Evolutionary conservation across 2,797 vertebrate species (phyloP), one percentile per base, ranked within the genome.

Genomic region (Taeniopygia guttata): DNA sequence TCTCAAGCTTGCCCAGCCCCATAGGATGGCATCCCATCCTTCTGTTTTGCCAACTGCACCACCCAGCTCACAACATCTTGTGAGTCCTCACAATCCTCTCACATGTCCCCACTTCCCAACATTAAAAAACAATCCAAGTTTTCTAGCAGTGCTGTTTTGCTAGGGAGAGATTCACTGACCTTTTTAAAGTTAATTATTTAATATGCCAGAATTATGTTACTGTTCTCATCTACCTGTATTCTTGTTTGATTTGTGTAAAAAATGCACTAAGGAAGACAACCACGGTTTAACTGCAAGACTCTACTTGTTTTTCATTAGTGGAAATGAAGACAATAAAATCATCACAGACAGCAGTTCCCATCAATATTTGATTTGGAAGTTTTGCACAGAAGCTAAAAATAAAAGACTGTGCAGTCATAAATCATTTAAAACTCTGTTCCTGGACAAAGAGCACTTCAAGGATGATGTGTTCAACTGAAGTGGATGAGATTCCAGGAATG

Each of bases 311-410:
- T 91, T 92, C 90, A 63, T 88, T 95, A 85, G 66, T 52, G 60
- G 79, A 88, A 87, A 94, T 66, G 45, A 93, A 94, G 89, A 94
- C 66, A 94, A 94, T 79, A 85, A 86, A 83, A 91, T 88, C 88
- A 80, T 19, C 70, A 43, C 38, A 68, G 77, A 66, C 21, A 77
- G 62, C 58, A 77, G 75, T 70, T 93, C 74, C 74, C 85, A 90
- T 30, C 30, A 76, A 76, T 80, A 87, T 90, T 95, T 82, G 40
- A 95, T 90, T 88, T 84, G 83, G 68, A 93, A 87, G 58, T 26
- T 90, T 91, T 67, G 22, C 55, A 91, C 52, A 92, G 78, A 76
- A 84, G 36, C 55, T 88, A 91, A 95, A 91, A 88, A 88, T 75
- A 94, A 72, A 67, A 82, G 60, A 74, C 52, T 30, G 7, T 21